These are phyloP conservation scores for Thaumatotibia leucotreta DNA, from an alignment of 1,140 invertebrate genomes.

Conservation along the genomic window DNA sequence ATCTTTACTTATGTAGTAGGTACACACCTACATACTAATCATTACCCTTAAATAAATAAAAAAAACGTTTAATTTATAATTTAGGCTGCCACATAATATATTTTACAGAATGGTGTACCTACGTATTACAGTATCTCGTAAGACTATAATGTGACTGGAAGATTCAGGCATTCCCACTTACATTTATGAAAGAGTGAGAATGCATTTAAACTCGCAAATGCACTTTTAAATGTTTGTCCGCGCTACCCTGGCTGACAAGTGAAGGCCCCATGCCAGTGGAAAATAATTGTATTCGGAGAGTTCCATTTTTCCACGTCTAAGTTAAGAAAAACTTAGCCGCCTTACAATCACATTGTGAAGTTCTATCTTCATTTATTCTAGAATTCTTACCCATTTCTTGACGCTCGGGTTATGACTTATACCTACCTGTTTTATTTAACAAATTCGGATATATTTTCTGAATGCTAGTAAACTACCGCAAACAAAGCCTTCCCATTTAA, in stretches of 20 bases:
- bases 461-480: too few species aligned
- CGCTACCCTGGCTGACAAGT: background rate
- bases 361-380: background rate
- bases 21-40: too few species aligned
- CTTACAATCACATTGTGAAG: background rate
- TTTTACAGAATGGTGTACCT: too few species aligned
- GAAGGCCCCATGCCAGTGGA: background rate
- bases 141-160: background rate
- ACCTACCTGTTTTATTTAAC: too few species aligned
- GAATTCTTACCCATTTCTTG: background rate
- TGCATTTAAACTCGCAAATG: background rate
- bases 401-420: background rate
- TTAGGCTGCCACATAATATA: too few species aligned
- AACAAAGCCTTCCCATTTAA: too few species aligned
- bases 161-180: background rate
- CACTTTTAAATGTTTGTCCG: background rate
- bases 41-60: too few species aligned
- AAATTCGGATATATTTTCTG: too few species aligned
- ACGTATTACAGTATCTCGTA: too few species aligned
- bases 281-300: background rate
- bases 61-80: too few species aligned
- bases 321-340: background rate
- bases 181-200: background rate
- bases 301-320: constrained; percentile 7
- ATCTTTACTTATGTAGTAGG: too few species aligned